Percentiles rank a stretch among this genome's conserved stretches.
These are phyloP conservation scores for Phanerotoma sp. DNA, from an alignment of 2,888 invertebrate species.

Conservation along the genomic window DNA sequence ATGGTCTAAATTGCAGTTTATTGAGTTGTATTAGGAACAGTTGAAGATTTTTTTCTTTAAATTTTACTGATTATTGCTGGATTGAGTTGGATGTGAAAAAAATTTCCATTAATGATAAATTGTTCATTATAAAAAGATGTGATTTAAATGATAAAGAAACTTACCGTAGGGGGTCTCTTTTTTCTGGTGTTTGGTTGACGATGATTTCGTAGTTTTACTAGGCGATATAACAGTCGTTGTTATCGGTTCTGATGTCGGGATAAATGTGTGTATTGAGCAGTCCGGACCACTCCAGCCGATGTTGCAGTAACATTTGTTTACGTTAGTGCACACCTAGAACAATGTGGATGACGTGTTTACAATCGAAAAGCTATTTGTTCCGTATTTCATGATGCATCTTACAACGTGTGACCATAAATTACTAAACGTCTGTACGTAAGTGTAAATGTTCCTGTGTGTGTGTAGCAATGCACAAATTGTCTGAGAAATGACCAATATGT, in stretches of 20 bases:
- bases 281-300: slow-evolving; percentile 86
- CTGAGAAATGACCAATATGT: too few relatives aligned
- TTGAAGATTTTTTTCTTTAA: too few relatives aligned
- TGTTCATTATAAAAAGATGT: not conserved
- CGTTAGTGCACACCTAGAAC: slow-evolving; percentile 85
- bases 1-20: too few relatives aligned
- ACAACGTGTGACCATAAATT: too few relatives aligned
- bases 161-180: slow-evolving; percentile 94
- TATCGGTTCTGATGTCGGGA: slow-evolving; percentile 63
- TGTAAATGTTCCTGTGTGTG: too few relatives aligned
- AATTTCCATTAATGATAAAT: not conserved
- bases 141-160: slow-evolving; percentile 50
- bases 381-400: too few relatives aligned
- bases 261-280: slow-evolving; percentile 76
- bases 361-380: too few relatives aligned
- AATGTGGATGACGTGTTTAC: not conserved
- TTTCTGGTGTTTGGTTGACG: slow-evolving; percentile 71
- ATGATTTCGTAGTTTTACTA: slow-evolving; percentile 50
- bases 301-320: slow-evolving; percentile 89
- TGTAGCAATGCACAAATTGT: too few relatives aligned
- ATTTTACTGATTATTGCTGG: not conserved
- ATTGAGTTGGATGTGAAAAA: too few relatives aligned
- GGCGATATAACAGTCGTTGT: slow-evolving; percentile 65
- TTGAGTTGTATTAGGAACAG: too few relatives aligned
- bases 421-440: too few relatives aligned